phyloP scores from a whole-genome alignment of 2,888 invertebrate genomes.

The Volucella zonaria region DNA sequence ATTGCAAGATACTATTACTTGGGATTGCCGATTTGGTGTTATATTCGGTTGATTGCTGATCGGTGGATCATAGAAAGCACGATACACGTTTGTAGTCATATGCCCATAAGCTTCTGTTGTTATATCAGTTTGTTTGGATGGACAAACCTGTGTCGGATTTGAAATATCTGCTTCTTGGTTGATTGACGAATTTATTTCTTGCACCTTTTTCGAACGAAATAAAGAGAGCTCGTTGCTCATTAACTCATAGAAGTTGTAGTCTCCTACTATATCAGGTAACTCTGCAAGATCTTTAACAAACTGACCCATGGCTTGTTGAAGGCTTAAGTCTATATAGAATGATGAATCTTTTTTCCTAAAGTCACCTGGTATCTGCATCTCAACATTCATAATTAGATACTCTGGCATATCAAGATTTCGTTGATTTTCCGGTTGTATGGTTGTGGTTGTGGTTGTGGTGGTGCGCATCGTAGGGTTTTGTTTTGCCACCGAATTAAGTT shows the following conservation, averaged over 20 bases:
- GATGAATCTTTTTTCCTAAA: background rate
- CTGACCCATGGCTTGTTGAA: conserved; percentile 26
- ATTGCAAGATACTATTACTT: background rate
- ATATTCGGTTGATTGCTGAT: background rate
- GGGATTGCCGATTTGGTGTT: conserved; percentile 27
- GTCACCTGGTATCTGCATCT: background rate
- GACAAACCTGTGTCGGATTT: background rate
- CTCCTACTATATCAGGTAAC: background rate
- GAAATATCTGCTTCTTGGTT: background rate
- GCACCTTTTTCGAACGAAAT: conserved; percentile 9
- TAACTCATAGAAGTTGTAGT: conserved; percentile 18
- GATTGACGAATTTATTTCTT: conserved; percentile 13
- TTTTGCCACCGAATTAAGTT: background rate
- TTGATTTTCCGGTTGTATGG: too few relatives aligned
- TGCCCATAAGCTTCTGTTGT: background rate
- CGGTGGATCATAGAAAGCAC: conserved; percentile 67
- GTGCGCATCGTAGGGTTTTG: too few relatives aligned
- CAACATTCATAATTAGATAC: conserved; percentile 12
- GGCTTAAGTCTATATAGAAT: conserved; percentile 1
- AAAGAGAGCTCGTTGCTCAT: conserved; percentile 22
- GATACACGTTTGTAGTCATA: conserved; percentile 61
- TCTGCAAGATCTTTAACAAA: conserved; percentile 4
- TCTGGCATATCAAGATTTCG: background rate
- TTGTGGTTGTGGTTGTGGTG: too few relatives aligned
- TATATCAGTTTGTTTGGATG: background rate